Base-by-base conservation (phyloP, 2,797 vertebrate species). In the Sebastolobus altivelis region DNA sequence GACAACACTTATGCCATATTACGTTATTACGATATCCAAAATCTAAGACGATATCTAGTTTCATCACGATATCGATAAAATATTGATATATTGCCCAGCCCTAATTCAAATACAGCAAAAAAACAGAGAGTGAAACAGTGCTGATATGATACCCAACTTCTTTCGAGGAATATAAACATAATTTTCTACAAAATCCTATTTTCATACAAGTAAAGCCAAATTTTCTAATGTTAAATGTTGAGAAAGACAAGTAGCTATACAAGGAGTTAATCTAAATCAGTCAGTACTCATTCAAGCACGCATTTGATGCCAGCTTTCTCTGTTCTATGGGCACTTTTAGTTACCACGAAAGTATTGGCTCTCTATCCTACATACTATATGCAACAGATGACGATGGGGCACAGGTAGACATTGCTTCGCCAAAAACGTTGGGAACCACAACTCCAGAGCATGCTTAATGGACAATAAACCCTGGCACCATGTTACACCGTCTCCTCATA, bases 381-480 rank as follows among this genome's bases (percentile, higher is more conserved):
- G 10, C 31, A 65, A 75, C 25, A 20, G 29, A 27, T 20, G 8
- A 38, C 2, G 1, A 14, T 22, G 1, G 37, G 33, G 27, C 1
- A 54, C 12, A 27, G 4, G 55, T 8, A 55, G 8, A 73, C 0
- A 29, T 9, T 43, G 11, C 49, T 46, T 55, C 1, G 2, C 9
- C 12, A 65, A 60, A 67, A 43, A 40, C 0, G 0, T 20, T 18
- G 22, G 20, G 4, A 66, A 37, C 20, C 16, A 29, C 6, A 14
- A 60, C 56, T 74, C 43, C 33, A 62, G 18, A 69, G 33, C 60
- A 52, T 33, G 29, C 31, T 8, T 43, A 2, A 37, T 27, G 37
- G n/a, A 80, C 52, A 68, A 70, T 33, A 67, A 74, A 79, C 18
- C 18, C 31, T 37, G 20, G 13, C 10, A 7, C 33, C 8, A 16